Evolutionary conservation across 1,140 invertebrate genomes (phyloP).

Genomic region (Neodiprion fabricii): DNA sequence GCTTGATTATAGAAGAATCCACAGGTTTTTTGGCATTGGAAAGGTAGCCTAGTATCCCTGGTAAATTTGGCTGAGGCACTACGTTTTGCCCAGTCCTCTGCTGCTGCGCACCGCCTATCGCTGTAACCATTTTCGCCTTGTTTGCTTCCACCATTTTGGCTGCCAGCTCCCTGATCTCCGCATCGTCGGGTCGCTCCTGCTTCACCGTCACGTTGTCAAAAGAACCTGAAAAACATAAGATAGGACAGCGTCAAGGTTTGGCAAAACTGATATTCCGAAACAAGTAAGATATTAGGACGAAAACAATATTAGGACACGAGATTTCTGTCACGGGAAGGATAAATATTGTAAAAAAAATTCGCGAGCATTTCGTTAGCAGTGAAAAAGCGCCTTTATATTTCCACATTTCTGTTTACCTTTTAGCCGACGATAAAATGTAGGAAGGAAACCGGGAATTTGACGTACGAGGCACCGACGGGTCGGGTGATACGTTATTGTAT

Average conservation of each 20-base stretch:
- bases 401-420: too few relatives aligned
- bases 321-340: too few relatives aligned
- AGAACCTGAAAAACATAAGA: slow-evolving; percentile 35
- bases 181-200: slow-evolving; percentile 83
- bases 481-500: too few relatives aligned
- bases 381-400: too few relatives aligned
- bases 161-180: slow-evolving; percentile 83
- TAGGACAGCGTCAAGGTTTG: slow-evolving; percentile 10
- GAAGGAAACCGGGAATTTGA: too few relatives aligned
- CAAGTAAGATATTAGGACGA: too few relatives aligned
- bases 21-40: slow-evolving; percentile 52
- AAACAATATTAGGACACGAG: too few relatives aligned
- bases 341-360: too few relatives aligned
- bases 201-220: slow-evolving; percentile 67
- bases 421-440: too few relatives aligned
- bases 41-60: slow-evolving; percentile 68
- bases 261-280: not conserved
- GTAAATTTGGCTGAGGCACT: slow-evolving; percentile 46
- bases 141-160: slow-evolving; percentile 87
- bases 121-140: slow-evolving; percentile 72
- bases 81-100: slow-evolving; percentile 26
- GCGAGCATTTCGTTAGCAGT: too few relatives aligned
- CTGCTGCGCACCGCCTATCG: slow-evolving; percentile 55
- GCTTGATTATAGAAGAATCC: slow-evolving; percentile 24
- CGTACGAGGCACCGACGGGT: too few relatives aligned